A percentile compares a stretch with the other conserved stretches of the same genome.
phyloP scores from a whole-genome alignment of 2,888 invertebrate species.

The Crematogaster levior region DNA sequence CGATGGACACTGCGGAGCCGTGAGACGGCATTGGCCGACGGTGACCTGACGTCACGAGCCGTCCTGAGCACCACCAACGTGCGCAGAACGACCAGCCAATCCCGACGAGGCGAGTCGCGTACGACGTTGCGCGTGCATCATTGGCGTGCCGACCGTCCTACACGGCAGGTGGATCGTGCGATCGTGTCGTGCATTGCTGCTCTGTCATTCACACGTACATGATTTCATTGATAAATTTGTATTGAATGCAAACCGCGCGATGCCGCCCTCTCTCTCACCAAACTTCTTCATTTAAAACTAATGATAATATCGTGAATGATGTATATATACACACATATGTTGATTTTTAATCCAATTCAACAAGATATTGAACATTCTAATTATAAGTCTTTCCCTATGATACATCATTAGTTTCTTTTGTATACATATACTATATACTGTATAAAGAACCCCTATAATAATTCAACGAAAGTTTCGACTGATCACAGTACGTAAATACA shows the following conservation, averaged over 20 bases:
- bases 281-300: neutral
- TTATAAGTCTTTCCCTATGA: neutral
- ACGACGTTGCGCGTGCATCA: slow-evolving; percentile 15
- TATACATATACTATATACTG: too few species aligned
- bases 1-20: slow-evolving; percentile 55
- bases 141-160: slow-evolving; percentile 50
- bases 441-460: neutral
- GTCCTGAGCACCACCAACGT: slow-evolving; percentile 24
- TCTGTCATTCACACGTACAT: slow-evolving; percentile 22
- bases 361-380: neutral
- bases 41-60: slow-evolving; percentile 62
- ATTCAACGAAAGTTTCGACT: neutral
- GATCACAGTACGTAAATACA: neutral
- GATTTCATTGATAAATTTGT: slow-evolving; percentile 35
- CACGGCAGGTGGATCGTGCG: slow-evolving; percentile 64
- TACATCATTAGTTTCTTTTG: too few species aligned
- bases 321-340: too few species aligned
- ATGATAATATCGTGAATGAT: too few species aligned
- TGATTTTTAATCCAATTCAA: neutral
- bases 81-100: slow-evolving; percentile 60
- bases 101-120: neutral
- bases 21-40: slow-evolving; percentile 59
- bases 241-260: neutral
- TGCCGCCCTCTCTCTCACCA: neutral
- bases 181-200: neutral